phyloP scores from a whole-genome alignment of 2,888 invertebrate genomes.

The Anthoptus insignis region DNA sequence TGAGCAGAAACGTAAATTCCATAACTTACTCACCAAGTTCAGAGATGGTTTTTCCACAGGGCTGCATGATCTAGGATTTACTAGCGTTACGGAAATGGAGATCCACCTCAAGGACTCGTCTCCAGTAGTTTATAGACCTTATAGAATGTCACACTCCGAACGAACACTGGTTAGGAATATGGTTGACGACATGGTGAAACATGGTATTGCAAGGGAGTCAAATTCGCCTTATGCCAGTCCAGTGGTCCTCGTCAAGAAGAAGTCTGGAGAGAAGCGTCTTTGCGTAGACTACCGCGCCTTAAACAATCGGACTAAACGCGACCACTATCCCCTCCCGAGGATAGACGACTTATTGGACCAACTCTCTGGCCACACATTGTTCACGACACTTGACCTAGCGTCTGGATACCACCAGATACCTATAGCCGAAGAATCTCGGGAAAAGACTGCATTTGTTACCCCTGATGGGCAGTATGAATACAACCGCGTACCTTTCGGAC shows the following conservation, averaged over 20 bases:
- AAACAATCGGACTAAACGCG: neutral
- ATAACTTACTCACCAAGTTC: neutral
- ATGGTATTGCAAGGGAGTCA: neutral
- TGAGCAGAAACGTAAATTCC: neutral
- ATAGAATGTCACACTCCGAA: neutral
- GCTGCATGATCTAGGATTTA: neutral
- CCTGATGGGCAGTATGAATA: constrained; percentile 50
- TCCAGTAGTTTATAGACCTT: neutral
- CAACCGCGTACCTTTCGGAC: constrained; percentile 60
- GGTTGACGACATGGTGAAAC: neutral
- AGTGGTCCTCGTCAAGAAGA: neutral
- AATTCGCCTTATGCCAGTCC: neutral
- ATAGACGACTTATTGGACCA: constrained; percentile 4
- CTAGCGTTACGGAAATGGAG: constrained; percentile 7
- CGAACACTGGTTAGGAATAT: neutral
- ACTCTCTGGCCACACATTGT: neutral
- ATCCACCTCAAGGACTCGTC: neutral
- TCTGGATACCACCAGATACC: constrained; percentile 43
- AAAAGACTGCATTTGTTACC: constrained; percentile 59
- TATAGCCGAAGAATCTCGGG: constrained; percentile 53
- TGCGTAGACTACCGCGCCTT: neutral
- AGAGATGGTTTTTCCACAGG: neutral
- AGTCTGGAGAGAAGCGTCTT: neutral
- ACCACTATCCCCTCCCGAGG: neutral
- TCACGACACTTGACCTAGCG: neutral